Base-by-base conservation (phyloP, 2,888 invertebrate genomes). In the Ephialtes manifestator region DNA sequence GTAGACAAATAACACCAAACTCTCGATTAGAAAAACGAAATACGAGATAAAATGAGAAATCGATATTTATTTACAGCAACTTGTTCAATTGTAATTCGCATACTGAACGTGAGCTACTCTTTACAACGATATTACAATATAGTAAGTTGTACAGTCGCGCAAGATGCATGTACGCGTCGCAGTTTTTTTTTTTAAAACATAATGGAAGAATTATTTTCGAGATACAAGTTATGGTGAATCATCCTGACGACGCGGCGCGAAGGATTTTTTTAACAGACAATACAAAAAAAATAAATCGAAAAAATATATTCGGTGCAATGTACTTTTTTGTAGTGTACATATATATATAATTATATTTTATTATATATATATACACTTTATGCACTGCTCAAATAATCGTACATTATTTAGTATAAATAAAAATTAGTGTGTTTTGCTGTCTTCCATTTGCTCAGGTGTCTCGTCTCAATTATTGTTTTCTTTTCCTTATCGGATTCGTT, bases 321-420 rank as follows among this genome's bases (percentile, higher is more conserved):
- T 72, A 60, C 60, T 63, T 28, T 39, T 63, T 35, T 63, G 55
- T 28, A 2, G 28, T 28, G 55, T 20, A 53, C 8, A 93, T 93
- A 89, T 93, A 93, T 92, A 81, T 93, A 24, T 20, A 53, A n/a
- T n/a, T n/a, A n/a, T n/a, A n/a, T n/a, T n/a, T n/a, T n/a, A n/a
- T n/a, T n/a, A n/a, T 51, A 51, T 51, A 51, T n/a, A 51, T 4
- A 51, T 51, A n/a, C n/a, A 51, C n/a, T 24, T 24, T 24, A 93
- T 92, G 89, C 93, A 93, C 92, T 93, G 91, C 91, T 90, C 90
- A 89, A 87, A 90, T 90, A 89, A 84, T 82, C 28, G 88, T 88
- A 58, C 28, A 11, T 70, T 90, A n/a, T n/a, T n/a, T n/a, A 86
- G 81, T 90, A 92, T 92, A 91, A 92, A 91, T 91, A 89, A 89